Evolutionary conservation across 2,113 vertebrate species (phyloP).

Genomic region (Sapajus apella): DNA sequence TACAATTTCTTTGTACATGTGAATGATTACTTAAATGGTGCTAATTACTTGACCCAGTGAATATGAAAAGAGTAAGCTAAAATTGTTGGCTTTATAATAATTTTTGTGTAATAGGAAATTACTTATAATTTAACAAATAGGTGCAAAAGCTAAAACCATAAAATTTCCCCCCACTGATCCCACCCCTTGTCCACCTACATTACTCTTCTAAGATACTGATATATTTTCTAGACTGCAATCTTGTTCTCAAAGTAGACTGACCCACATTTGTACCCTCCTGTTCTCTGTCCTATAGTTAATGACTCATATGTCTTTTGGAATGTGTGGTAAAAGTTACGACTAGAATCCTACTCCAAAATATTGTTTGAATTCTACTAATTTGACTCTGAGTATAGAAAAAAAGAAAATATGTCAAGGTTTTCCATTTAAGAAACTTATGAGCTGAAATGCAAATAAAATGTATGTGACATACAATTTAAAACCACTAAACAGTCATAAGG

Average conservation of each 20-base stretch:
- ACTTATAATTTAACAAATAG: not conserved
- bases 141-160: not conserved
- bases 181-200: not conserved
- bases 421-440: not conserved
- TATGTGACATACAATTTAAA: too few relatives aligned
- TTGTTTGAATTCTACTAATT: not conserved
- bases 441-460: not conserved
- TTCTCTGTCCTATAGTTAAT: not conserved
- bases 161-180: not conserved
- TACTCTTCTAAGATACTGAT: not conserved
- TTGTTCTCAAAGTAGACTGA: not conserved
- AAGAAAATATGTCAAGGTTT: not conserved
- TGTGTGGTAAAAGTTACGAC: not conserved
- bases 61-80: not conserved
- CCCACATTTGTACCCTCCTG: rapidly evolving
- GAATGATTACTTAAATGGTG: not conserved
- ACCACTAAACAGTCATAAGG: not conserved
- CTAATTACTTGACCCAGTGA: not conserved
- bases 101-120: not conserved
- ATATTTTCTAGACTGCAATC: not conserved
- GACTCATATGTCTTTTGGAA: not conserved
- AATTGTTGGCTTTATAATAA: not conserved
- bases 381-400: not conserved
- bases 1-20: not conserved
- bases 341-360: not conserved